Evolutionary conservation across 2,888 invertebrate genomes (phyloP), one percentile per base, ranked within the genome.

Genomic region (Chrysolina oricalcia): DNA sequence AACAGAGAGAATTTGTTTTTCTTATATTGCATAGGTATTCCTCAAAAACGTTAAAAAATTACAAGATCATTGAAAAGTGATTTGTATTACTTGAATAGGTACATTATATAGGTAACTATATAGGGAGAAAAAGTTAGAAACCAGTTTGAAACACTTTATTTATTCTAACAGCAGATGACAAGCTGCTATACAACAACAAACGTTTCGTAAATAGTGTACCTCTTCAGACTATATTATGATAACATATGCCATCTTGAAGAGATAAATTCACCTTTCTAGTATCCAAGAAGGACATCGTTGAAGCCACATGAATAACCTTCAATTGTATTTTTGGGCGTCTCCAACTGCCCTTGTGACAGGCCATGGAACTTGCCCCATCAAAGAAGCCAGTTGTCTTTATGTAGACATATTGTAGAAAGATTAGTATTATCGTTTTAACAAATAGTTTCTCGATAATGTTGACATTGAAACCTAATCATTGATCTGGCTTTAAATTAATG

Each of bases 281-380:
- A n/a, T 35, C 15, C n/a, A 46, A 46, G 46, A 11, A 35, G 53
- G 59, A 27, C 59, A 35, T 35, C 35, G 59, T 27, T 59, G 6
- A 13, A 59, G 15, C 15, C 35, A 35, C 59, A 15, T 10, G 17
- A 17, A 59, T 59, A 59, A 59, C 59, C 59, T 59, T 59, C 59
- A n/a, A 35, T 59, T 59, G 59, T 35, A 59, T 59, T 27, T 53
- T 71, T 67, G 74, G 74, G 74, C 74, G 74, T 74, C 74, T 74
- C 74, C 74, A 67, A 67, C 65, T 71, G 74, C 74, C 74, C 74
- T 74, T 74, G 74, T 74, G 74, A 74, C 68, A 56, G 23, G 56
- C 21, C 56, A 21, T 56, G 8, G 56, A 56, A 21, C 35, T 27
- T 59, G 59, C 35, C 27, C 17, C n/a, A 17, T n/a, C 27, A 59